Base-by-base conservation (phyloP, 53 echinoderm and acorn worm genomes). In the Patiria pectinifera region DNA sequence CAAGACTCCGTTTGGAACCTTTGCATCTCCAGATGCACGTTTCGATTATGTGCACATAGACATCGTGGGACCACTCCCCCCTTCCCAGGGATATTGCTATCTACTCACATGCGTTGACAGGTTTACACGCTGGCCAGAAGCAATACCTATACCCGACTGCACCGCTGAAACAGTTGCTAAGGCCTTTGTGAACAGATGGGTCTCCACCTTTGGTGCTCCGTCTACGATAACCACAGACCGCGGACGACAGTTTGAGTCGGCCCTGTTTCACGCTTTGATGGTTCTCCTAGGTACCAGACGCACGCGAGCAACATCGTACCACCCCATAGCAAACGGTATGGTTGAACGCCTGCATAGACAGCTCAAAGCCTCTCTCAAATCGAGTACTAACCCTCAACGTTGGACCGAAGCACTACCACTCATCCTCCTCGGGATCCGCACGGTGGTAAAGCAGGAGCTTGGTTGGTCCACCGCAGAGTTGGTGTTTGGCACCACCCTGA, bases 381-480 rank as follows among this genome's bases (percentile, higher is more conserved):
- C 62, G 8, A 8, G 49, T 11, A 16, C 19, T 22, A 24, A 83
- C 9, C 83, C 83, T 2, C 58, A 85, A 4, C 85, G 22, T 1
- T 85, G 85, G 85, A 70, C 69, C 15, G 85, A 82, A 53, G 18
- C 4, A 48, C 48, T 82, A 18, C 82, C 82, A 48, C 82, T 82
- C 21, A 14, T 4, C 2, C 21, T 70, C 62, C 21, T 85, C 35
- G 35, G 35, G 35, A 35, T 35, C 35, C 35, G 35, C 35, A 35
- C 35, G 1, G 35, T 35, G 35, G 35, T 35, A 45, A 85, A 85
- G 26, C 69, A 70, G 46, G 85, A 85, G 11, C 45, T 70, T 26
- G 83, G 83, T 59, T 83, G 60, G 35, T 83, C 61, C 62, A 24
- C 83, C 16, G 83, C 83, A 83, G 85, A 85, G 71, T 62, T 85